phyloP scores from a whole-genome alignment of 2,797 vertebrate species.

The Poeciliopsis turneri region DNA sequence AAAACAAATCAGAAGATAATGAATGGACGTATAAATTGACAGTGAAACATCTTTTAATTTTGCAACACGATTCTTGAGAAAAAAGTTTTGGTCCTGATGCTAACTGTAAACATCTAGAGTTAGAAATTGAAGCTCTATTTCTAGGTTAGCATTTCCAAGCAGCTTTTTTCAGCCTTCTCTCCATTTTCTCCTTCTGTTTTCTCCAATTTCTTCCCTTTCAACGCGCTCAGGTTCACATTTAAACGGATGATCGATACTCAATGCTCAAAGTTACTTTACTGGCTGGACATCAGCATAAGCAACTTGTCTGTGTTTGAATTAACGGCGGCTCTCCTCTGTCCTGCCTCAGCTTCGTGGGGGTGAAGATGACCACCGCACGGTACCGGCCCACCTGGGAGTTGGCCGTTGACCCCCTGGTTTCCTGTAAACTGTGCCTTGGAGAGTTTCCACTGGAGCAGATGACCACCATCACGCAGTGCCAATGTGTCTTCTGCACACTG shows the following conservation, averaged over 20 bases:
- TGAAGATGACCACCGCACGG: constrained; percentile 93
- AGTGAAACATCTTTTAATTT: no score
- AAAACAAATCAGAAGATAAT: neutral
- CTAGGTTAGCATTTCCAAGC: no score
- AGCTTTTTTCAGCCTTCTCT: no score
- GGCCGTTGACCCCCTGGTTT: constrained; percentile 95
- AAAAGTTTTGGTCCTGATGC: neutral
- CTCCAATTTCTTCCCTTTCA: no score
- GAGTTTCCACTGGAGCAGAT: constrained; percentile 97
- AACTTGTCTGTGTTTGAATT: constrained; percentile 3
- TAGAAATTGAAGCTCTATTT: no score
- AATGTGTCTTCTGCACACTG: constrained; percentile 98
- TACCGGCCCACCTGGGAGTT: constrained; percentile 97
- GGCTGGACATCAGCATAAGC: neutral
- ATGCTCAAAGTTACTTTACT: neutral
- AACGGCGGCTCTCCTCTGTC: neutral
- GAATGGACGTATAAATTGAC: neutral
- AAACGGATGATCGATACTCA: neutral
- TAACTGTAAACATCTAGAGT: neutral
- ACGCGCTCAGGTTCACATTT: neutral
- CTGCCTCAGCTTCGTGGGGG: constrained; percentile 64
- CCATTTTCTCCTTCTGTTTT: no score
- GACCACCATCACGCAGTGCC: constrained; percentile 97
- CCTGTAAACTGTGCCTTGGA: constrained; percentile 98
- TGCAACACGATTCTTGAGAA: no score